phyloP scores from a whole-genome alignment of 2,113 vertebrate genomes.

The Micronisus gabar region DNA sequence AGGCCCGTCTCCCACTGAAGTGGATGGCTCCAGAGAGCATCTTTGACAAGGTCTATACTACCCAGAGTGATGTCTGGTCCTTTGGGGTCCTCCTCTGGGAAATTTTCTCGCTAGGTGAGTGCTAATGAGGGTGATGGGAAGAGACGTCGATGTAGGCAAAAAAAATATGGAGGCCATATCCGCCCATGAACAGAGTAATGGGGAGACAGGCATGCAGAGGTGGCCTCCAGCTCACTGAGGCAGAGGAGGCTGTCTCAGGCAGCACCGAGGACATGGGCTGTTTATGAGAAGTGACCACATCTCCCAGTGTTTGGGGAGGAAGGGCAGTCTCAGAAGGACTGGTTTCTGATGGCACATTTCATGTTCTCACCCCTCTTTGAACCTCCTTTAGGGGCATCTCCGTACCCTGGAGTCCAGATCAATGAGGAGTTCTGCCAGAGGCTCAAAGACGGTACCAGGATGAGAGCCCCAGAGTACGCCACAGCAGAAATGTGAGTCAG shows the following conservation, averaged over 20 bases:
- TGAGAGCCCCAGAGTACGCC: conserved; percentile 92
- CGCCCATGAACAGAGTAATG: not conserved
- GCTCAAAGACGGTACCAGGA: conserved; percentile 91
- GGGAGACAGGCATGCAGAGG: not conserved
- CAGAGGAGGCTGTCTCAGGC: not conserved
- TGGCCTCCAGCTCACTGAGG: not conserved
- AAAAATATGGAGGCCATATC: not conserved
- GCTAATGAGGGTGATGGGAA: not conserved
- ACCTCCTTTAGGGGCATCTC: conserved; percentile 85
- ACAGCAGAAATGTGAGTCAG: conserved; percentile 90
- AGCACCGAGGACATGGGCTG: not conserved
- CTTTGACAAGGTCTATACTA: conserved; percentile 98
- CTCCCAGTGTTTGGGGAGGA: not conserved
- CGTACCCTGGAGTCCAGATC: conserved; percentile 95
- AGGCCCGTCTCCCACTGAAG: conserved; percentile 96
- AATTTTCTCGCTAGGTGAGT: conserved; percentile 95
- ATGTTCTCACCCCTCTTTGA: not conserved
- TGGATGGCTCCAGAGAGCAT: conserved; percentile 99
- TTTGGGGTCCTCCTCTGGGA: conserved; percentile 98
- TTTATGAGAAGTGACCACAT: not conserved
- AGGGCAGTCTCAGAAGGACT: not conserved
- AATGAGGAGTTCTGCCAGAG: conserved; percentile 96
- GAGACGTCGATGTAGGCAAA: accelerated
- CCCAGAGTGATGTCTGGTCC: conserved; percentile 97
- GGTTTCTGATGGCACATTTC: not conserved